Conservation (phyloP, 2,888 invertebrate species). For the Epiblema foenella region DNA sequence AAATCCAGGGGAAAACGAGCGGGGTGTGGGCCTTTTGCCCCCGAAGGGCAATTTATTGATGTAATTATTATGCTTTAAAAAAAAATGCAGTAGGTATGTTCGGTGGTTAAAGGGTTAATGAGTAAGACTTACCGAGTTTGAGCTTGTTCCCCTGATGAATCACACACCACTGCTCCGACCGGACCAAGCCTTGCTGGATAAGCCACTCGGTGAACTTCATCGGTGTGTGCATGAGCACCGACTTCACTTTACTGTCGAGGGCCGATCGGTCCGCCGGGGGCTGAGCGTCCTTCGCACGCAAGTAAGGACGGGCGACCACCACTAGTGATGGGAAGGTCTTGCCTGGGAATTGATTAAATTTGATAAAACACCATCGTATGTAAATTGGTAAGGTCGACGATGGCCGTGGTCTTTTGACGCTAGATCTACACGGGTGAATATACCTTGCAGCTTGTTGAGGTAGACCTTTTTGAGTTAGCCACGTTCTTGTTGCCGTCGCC, state of each 20-base stretch:
- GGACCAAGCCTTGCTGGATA: constrained; percentile 92
- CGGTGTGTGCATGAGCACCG: constrained; percentile 91
- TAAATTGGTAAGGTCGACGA: no score
- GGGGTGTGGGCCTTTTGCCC: no score
- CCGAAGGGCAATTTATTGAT: no score
- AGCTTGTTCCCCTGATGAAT: constrained; percentile 88
- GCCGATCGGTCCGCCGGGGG: constrained; percentile 85
- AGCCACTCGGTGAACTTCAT: constrained; percentile 96
- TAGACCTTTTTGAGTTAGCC: constrained; percentile 89
- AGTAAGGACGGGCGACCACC: constrained; percentile 92
- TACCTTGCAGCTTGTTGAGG: constrained; percentile 90
- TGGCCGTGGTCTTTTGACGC: no score
- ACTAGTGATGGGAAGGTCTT: constrained; percentile 95
- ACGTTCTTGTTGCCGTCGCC: constrained; percentile 86
- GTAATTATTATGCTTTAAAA: no score
- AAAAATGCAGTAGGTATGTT: no score
- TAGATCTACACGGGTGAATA: not conserved
- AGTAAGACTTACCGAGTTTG: constrained; percentile 87
- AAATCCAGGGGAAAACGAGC: no score
- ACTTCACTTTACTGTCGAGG: constrained; percentile 92
- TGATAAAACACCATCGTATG: no score
- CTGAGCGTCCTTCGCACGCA: constrained; percentile 87
- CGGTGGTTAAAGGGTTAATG: no score
- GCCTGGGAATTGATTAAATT: constrained; percentile 70
- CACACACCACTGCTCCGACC: constrained; percentile 91